Base-by-base conservation (phyloP, 1,140 invertebrate species). In the Zaprionus capensis region DNA sequence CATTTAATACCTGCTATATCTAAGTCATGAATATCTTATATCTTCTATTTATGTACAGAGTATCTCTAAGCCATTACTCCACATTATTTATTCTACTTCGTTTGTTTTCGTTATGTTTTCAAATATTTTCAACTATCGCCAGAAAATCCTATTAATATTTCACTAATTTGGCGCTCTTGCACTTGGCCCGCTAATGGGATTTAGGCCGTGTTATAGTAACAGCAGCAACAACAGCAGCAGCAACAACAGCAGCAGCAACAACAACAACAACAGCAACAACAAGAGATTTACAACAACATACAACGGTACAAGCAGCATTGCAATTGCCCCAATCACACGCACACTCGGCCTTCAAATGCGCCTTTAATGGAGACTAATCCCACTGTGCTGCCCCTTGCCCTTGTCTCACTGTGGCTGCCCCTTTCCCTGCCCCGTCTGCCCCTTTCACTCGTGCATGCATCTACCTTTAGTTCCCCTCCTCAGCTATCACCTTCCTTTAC, bases 331-430 rank as follows among this genome's bases (percentile, higher is more conserved):
- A n/a, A 46, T 46, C 38, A 11, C 20, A 22, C 26, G 24, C 53
- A 56, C 64, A 66, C 64, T 34, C 28, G 69, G 69, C 73, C 73
- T 76, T 76, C 73, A 71, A 59, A 71, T 22, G 5, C 36, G n/a
- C 59, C 9, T 24, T 68, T 64, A 75, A 64, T 70, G 53, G 41
- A 0, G 57, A 56, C 36, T 69, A 69, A 74, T 69, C 38, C 20
- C 49, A 63, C 62, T 58, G 58, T 56, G 51, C 24, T 24, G 12
- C 3, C 15, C 26, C 41, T 55, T 58, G 34, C 44, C 34, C 17
- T 12, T 1, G 1, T 56, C 49, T 49, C 63, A 62, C 61, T 57
- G 51, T 55, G 17, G 6, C 58, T 74, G 80, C 65, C 61, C 11
- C 76, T 38, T 26, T 0, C 58, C 34, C 58, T 74, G 80, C 75